Percentiles rank a stretch among this genome's conserved stretches.
phyloP scores from a whole-genome alignment of 2,888 invertebrate genomes.

The Elysia crispata region DNA sequence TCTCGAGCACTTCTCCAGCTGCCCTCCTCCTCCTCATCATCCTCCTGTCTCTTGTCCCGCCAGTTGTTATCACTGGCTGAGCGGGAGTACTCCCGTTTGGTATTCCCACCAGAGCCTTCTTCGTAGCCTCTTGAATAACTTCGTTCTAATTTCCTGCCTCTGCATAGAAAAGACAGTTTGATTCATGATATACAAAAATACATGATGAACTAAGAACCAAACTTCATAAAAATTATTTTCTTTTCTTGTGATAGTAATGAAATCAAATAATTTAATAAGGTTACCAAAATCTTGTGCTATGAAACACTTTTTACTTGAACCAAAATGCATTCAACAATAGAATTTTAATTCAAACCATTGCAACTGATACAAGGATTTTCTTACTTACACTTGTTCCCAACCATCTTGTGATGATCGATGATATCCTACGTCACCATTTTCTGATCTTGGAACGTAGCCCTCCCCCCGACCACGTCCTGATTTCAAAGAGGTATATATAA shows the following conservation, averaged over 20 bases:
- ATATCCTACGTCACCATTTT: slow-evolving; percentile 62
- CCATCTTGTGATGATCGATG: slow-evolving; percentile 61
- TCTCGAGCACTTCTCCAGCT: slow-evolving; percentile 71
- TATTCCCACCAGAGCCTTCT: slow-evolving; percentile 50
- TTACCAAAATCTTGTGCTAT: too few species aligned
- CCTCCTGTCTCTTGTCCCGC: slow-evolving; percentile 67
- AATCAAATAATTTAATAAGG: neutral
- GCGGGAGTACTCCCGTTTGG: slow-evolving; percentile 67
- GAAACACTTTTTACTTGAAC: too few species aligned
- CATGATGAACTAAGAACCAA: neutral
- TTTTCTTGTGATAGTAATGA: too few species aligned
- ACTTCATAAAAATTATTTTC: too few species aligned
- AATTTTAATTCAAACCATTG: neutral
- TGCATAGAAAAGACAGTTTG: slow-evolving; percentile 41
- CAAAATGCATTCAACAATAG: neutral
- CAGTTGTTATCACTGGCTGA: slow-evolving; percentile 75
- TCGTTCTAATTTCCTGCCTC: slow-evolving; percentile 65
- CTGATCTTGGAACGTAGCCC: slow-evolving; percentile 72
- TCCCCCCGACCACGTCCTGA: slow-evolving; percentile 75
- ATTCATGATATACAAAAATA: neutral
- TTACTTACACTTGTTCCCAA: slow-evolving; percentile 76
- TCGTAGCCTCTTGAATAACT: slow-evolving; percentile 57
- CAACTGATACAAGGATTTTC: neutral
- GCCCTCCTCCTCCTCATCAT: slow-evolving; percentile 70
- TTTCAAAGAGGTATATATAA: slow-evolving; percentile 25